A percentile compares a stretch with the other conserved stretches of the same genome.
These are phyloP conservation scores for Trinectes maculatus DNA, from an alignment of 2,113 vertebrate species.

Conservation along the genomic window DNA sequence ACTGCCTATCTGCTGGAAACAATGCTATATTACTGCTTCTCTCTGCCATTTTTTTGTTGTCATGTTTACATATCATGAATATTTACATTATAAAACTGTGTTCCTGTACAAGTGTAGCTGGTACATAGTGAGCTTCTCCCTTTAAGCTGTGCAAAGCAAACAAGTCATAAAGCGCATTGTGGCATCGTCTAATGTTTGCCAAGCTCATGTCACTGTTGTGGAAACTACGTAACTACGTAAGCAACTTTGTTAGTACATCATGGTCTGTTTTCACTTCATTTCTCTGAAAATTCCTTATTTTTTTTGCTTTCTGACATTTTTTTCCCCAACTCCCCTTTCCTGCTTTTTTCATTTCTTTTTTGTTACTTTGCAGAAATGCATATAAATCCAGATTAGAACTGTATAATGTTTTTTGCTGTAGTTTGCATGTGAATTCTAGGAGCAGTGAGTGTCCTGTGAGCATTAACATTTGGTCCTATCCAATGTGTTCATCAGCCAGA, in stretches of 20 bases:
- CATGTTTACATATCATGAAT: slow-evolving; percentile 55
- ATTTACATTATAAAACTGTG: slow-evolving; percentile 38
- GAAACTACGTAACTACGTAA: no score
- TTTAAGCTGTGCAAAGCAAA: slow-evolving; percentile 18
- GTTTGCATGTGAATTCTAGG: not conserved
- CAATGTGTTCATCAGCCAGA: not conserved
- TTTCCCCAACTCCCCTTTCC: no score
- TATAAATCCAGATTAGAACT: no score
- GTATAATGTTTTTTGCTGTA: no score
- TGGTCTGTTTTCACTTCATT: not conserved
- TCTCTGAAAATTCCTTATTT: not conserved
- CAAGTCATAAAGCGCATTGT: not conserved
- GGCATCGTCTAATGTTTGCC: not conserved
- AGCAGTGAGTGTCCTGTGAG: not conserved
- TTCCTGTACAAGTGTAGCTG: slow-evolving; percentile 12
- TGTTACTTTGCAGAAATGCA: no score
- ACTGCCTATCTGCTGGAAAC: not conserved
- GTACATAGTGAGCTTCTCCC: not conserved
- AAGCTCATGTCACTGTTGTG: slow-evolving; percentile 4
- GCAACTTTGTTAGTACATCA: not conserved
- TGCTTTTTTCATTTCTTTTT: no score
- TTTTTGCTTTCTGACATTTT: not conserved
- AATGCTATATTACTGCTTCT: slow-evolving; percentile 34
- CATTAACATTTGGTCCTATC: no score
- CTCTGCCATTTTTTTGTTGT: slow-evolving; percentile 28